phyloP scores from a whole-genome alignment of 2,113 vertebrate genomes.

The Collichthys lucidus region DNA sequence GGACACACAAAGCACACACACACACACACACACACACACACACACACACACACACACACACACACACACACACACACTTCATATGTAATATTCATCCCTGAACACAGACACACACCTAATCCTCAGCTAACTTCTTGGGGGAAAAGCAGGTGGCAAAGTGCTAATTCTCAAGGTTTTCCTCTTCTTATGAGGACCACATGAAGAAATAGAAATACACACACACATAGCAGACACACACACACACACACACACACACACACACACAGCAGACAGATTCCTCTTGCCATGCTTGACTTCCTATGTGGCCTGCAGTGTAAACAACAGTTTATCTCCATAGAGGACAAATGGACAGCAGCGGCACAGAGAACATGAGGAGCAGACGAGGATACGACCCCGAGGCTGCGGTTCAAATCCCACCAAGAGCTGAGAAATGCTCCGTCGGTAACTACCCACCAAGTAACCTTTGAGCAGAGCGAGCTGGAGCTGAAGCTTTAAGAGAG shows the following conservation, averaged over 20 bases:
- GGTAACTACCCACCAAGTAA: background rate
- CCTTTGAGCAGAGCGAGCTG: background rate
- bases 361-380: slow-evolving; percentile 19
- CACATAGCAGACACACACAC: background rate
- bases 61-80: background rate
- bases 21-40: background rate
- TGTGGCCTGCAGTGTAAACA: slow-evolving; percentile 61
- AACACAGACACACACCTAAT: background rate
- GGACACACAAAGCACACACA: background rate
- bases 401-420: slow-evolving; percentile 39
- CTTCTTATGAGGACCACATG: slow-evolving; percentile 4
- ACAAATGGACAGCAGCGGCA: slow-evolving; percentile 45
- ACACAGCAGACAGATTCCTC: slow-evolving; percentile 20
- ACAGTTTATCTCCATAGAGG: slow-evolving; percentile 62
- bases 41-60: background rate
- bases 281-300: slow-evolving; percentile 45
- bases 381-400: slow-evolving; percentile 25
- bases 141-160: background rate
- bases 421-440: background rate
- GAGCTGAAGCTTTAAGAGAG: too few species aligned
- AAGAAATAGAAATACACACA: slow-evolving; percentile 1
- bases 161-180: background rate
- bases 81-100: background rate
- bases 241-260: slow-evolving; percentile 13
- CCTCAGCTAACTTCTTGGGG: background rate